Percentiles rank a stretch among this genome's conserved stretches.
Evolutionary conservation across 1,140 invertebrate species (phyloP).

Genomic region (Neodiprion lecontei): DNA sequence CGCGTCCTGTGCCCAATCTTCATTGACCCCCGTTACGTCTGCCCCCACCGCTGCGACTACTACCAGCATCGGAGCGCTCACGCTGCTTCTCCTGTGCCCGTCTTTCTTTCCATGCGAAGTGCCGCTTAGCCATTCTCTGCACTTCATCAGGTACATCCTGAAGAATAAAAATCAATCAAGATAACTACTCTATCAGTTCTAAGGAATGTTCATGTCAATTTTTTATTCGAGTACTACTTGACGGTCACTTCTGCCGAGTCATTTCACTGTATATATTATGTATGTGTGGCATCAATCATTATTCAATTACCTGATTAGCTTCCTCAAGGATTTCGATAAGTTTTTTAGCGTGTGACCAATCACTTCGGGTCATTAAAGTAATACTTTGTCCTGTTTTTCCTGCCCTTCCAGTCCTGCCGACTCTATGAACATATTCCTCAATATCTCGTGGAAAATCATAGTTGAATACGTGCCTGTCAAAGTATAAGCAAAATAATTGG

Average conservation of each 20-base stretch:
- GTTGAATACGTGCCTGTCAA: slow-evolving; percentile 78
- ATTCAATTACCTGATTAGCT: slow-evolving; percentile 66
- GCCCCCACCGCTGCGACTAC: slow-evolving; percentile 28
- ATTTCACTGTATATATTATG: slow-evolving; percentile 10
- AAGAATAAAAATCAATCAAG: slow-evolving; percentile 23
- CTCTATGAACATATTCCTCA: slow-evolving; percentile 90
- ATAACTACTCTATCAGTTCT: background rate
- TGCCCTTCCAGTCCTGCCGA: slow-evolving; percentile 88
- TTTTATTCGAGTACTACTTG: slow-evolving; percentile 2
- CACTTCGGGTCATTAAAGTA: slow-evolving; percentile 78
- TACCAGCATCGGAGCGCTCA: slow-evolving; percentile 29
- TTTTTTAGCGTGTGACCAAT: slow-evolving; percentile 81
- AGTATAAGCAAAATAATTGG: slow-evolving; percentile 18
- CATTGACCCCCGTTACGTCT: slow-evolving; percentile 24
- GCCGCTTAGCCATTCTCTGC: slow-evolving; percentile 73
- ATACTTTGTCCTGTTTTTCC: slow-evolving; percentile 84
- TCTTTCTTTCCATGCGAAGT: slow-evolving; percentile 68
- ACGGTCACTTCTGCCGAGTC: background rate
- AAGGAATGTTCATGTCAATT: background rate
- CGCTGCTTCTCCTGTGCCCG: slow-evolving; percentile 57
- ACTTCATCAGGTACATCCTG: slow-evolving; percentile 76
- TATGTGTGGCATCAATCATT: slow-evolving; percentile 2
- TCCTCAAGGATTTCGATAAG: slow-evolving; percentile 85
- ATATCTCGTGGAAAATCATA: slow-evolving; percentile 91
- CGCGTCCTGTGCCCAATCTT: slow-evolving; percentile 19